These are phyloP conservation scores for Phymatocera aterrima DNA, from an alignment of 2,888 invertebrate species.

Conservation along the genomic window DNA sequence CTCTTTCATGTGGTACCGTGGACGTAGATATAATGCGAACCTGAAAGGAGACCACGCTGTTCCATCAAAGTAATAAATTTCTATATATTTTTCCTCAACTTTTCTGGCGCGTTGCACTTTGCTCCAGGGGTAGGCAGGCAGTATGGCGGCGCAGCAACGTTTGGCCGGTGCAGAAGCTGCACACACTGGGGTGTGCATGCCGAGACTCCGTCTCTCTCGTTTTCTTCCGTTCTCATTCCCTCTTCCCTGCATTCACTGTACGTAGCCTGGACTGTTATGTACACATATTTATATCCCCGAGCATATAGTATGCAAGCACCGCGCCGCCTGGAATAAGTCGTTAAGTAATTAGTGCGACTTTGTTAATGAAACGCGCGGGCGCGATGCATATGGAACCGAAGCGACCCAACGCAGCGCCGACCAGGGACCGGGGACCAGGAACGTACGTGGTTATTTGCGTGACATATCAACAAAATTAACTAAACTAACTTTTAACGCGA, in stretches of 20 bases:
- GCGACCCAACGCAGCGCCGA: too few relatives aligned
- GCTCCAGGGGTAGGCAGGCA: not conserved
- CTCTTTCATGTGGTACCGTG: not conserved
- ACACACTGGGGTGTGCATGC: not conserved
- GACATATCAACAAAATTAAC: constrained; percentile 46
- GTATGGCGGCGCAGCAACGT: not conserved
- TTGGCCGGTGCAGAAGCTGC: not conserved
- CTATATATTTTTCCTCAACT: constrained; percentile 40
- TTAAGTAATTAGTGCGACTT: constrained; percentile 49
- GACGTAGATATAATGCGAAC: not conserved
- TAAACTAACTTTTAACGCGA: constrained; percentile 28
- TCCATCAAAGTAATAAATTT: constrained; percentile 41
- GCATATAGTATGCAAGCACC: too few relatives aligned
- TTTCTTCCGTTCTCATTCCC: not conserved
- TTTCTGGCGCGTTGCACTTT: constrained; percentile 32
- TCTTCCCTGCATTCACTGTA: constrained; percentile 10
- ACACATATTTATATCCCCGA: constrained; percentile 16
- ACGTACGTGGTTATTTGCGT: constrained; percentile 54
- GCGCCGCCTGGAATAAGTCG: constrained; percentile 31
- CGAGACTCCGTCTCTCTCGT: not conserved
- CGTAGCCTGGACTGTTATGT: constrained; percentile 33
- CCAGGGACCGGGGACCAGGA: too few relatives aligned
- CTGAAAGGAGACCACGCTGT: not conserved
- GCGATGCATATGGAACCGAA: constrained; percentile 9
- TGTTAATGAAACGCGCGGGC: constrained; percentile 51